phyloP scores from a whole-genome alignment of 2,888 invertebrate species.

The Penaeus monodon region DNA sequence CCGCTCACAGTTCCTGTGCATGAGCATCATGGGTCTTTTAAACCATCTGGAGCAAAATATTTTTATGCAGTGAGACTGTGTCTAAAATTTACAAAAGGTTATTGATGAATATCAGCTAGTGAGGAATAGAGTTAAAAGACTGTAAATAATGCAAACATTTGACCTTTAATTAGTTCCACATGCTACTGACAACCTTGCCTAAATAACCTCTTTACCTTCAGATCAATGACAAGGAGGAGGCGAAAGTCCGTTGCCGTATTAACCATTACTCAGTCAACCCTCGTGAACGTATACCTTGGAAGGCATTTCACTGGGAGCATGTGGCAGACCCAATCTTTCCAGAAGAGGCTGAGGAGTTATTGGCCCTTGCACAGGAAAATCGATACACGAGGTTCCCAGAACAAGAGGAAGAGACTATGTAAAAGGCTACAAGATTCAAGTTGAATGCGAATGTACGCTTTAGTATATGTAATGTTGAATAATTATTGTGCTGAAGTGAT shows the following conservation, averaged over 20 bases:
- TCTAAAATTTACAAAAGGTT: too few species aligned
- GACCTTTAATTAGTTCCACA: too few species aligned
- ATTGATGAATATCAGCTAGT: too few species aligned
- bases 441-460: too few species aligned
- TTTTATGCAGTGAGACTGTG: too few species aligned
- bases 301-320: slow-evolving; percentile 72
- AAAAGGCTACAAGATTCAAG: not conserved
- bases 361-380: slow-evolving; percentile 57
- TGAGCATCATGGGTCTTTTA: too few species aligned
- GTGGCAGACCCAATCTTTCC: slow-evolving; percentile 75
- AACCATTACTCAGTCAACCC: slow-evolving; percentile 82
- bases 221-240: slow-evolving; percentile 81
- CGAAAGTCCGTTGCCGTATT: slow-evolving; percentile 81
- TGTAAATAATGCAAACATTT: too few species aligned
- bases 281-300: slow-evolving; percentile 75
- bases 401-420: not conserved
- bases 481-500: not conserved
- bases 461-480: too few species aligned
- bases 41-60: too few species aligned
- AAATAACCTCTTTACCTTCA: slow-evolving; percentile 69
- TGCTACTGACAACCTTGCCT: too few species aligned
- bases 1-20: too few species aligned
- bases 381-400: slow-evolving; percentile 65
- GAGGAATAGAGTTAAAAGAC: too few species aligned
- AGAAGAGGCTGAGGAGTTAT: slow-evolving; percentile 72